Evolutionary conservation across 1,140 invertebrate species (phyloP).

Genomic region (Idris sp.): DNA sequence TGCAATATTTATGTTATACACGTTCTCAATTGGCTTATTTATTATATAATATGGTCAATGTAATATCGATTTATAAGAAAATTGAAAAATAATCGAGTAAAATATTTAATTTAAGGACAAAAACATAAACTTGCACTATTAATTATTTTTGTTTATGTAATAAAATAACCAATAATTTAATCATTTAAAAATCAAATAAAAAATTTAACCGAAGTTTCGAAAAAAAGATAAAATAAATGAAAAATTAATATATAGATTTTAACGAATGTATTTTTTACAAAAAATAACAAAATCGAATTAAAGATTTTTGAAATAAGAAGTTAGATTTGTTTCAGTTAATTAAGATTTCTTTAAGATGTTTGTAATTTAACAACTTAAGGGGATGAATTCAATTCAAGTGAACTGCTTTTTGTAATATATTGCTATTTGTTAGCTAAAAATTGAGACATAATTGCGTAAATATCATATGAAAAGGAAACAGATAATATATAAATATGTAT

Average conservation of each 20-base stretch:
- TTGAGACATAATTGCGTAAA: conserved; percentile 4
- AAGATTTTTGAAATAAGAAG: neutral
- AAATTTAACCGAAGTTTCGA: too few species aligned
- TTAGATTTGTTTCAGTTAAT: conserved; percentile 1
- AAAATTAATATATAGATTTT: too few species aligned
- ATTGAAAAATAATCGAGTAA: conserved; percentile 1
- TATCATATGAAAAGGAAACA: conserved; percentile 20
- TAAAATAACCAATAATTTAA: too few species aligned
- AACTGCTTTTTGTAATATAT: conserved; percentile 38
- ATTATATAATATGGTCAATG: too few species aligned
- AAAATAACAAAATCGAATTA: neutral
- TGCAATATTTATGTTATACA: neutral
- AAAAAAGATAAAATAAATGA: too few species aligned
- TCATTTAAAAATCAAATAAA: too few species aligned
- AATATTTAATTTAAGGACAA: neutral
- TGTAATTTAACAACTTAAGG: too few species aligned
- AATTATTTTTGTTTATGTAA: neutral
- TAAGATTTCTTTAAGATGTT: conserved; percentile 1
- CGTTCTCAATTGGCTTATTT: neutral
- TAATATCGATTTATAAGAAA: neutral
- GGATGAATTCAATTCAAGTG: conserved; percentile 11
- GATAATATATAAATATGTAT: conserved; percentile 27
- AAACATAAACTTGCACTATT: conserved; percentile 3
- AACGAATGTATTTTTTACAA: too few species aligned
- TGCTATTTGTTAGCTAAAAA: conserved; percentile 20